Evolutionary conservation across 35 echinoderm and acorn worm species (phyloP).

Genomic region (Ophioderma brevispina): DNA sequence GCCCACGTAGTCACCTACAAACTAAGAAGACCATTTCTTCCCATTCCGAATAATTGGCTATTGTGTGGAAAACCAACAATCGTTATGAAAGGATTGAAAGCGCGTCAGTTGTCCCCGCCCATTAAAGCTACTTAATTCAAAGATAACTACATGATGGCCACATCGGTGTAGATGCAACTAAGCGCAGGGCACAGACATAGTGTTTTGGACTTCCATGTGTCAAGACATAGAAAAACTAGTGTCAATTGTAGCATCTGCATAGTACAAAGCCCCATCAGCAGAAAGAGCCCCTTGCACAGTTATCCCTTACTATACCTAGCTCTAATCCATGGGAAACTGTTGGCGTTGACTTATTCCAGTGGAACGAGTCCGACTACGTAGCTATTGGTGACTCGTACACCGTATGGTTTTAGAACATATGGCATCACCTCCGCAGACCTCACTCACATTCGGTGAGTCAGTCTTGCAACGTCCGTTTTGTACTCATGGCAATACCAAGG

Average conservation of each 20-base stretch:
- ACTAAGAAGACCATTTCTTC: slow-evolving; percentile 6
- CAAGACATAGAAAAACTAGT: slow-evolving; percentile 45
- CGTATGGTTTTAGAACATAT: slow-evolving; percentile 29
- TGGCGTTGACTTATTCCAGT: slow-evolving; percentile 66
- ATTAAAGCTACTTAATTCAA: slow-evolving; percentile 24
- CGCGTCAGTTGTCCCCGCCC: slow-evolving; percentile 23
- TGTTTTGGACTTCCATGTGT: slow-evolving; percentile 49
- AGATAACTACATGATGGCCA: slow-evolving; percentile 60
- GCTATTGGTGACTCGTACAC: slow-evolving; percentile 59
- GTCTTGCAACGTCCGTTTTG: slow-evolving; percentile 42
- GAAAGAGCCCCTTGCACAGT: slow-evolving; percentile 64
- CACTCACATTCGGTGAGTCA: slow-evolving; percentile 22
- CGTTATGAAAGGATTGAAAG: slow-evolving; percentile 38
- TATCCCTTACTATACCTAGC: not conserved
- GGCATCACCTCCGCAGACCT: not conserved
- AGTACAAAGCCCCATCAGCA: slow-evolving; percentile 23
- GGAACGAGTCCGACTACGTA: slow-evolving; percentile 53
- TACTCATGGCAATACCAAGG: slow-evolving; percentile 59
- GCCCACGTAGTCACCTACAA: not conserved
- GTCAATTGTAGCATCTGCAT: slow-evolving; percentile 29
- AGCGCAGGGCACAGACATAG: slow-evolving; percentile 32
- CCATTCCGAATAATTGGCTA: slow-evolving; percentile 48
- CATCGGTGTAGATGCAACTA: slow-evolving; percentile 36
- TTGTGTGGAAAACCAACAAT: slow-evolving; percentile 22
- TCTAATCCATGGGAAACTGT: slow-evolving; percentile 28